Evolutionary conservation across 2,888 invertebrate genomes (phyloP), one percentile per base, ranked within the genome.

Genomic region (Creontiades dilutus): DNA sequence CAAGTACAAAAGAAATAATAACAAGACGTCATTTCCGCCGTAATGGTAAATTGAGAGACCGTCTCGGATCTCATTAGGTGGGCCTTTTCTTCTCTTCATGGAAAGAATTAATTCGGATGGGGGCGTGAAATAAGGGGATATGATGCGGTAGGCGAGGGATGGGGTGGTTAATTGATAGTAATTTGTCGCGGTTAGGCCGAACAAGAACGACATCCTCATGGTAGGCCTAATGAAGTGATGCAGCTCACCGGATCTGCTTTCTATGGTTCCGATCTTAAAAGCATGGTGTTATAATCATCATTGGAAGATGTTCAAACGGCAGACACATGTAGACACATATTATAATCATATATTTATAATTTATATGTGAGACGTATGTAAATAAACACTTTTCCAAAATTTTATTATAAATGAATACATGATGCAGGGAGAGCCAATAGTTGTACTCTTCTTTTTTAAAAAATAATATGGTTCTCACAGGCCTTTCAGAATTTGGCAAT

Each of bases 71-170:
- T 19, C 82, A 82, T 82, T 82, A 52, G 78, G 11, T 48, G 82
- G 27, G 46, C 55, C 52, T n/a, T 9, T 68, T 68, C 23, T 19
- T 68, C 23, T 27, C 68, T 23, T 68, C 19, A 23, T 19, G 82
- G 82, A 82, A 82, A 82, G 82, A 82, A 48, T 82, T 82, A 82
- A 82, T 82, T 82, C 52, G 52, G 52, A 82, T 82, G 82, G 19
- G 52, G 82, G 82, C 82, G 82, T 82, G 82, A 82, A 82, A 82
- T 82, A 19, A 47, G 48, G 52, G 55, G 47, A 82, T 52, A 82
- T 23, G 55, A 16, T 16, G 52, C 52, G 82, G 11, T 14, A 14
- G 16, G 47, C 0, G 3, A 37, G 81, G 48, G 37, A 13, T 37
- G n/a, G 46, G 55, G 23, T n/a, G 55, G 82, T 82, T 82, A 82